A percentile compares a stretch with the other conserved stretches of the same genome.
Evolutionary conservation across 2,113 vertebrate genomes (phyloP).

Genomic region (Myiopsitta monachus): DNA sequence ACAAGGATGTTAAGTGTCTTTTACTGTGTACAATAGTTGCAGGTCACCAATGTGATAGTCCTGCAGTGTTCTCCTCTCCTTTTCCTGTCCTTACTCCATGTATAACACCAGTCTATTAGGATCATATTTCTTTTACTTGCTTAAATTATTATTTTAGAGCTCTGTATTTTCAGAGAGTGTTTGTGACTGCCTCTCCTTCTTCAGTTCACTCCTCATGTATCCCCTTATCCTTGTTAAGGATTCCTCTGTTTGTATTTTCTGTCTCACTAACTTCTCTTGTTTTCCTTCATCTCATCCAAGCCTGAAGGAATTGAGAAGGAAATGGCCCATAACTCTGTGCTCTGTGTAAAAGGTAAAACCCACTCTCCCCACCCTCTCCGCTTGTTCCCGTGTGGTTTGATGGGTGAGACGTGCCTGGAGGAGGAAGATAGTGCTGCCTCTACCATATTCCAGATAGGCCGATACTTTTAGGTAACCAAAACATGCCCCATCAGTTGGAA

Average conservation of each 20-base stretch:
- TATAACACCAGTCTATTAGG: not conserved
- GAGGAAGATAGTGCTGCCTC: not conserved
- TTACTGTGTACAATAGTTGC: accelerated
- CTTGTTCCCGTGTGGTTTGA: not conserved
- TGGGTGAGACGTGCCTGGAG: not conserved
- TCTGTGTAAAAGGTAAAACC: conserved; percentile 72
- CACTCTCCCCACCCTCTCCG: not conserved
- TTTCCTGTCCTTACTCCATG: not conserved
- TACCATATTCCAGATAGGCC: not conserved
- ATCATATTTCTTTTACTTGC: not conserved
- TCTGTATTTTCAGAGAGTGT: not conserved
- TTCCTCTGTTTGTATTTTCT: not conserved
- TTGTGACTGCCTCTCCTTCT: not conserved
- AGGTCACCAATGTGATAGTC: not conserved
- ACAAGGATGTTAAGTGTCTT: not conserved
- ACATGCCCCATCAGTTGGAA: not conserved
- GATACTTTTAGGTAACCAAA: not conserved
- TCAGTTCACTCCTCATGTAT: not conserved
- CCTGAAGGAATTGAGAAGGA: conserved; percentile 75
- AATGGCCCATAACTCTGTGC: conserved; percentile 57
- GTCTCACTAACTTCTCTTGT: conserved; percentile 12
- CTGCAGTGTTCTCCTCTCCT: not conserved
- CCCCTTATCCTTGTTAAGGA: not conserved
- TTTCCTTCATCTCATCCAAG: conserved; percentile 38
- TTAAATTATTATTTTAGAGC: not conserved